These are phyloP conservation scores for Prenolepis imparis DNA, from an alignment of 2,888 invertebrate genomes.

Conservation along the genomic window DNA sequence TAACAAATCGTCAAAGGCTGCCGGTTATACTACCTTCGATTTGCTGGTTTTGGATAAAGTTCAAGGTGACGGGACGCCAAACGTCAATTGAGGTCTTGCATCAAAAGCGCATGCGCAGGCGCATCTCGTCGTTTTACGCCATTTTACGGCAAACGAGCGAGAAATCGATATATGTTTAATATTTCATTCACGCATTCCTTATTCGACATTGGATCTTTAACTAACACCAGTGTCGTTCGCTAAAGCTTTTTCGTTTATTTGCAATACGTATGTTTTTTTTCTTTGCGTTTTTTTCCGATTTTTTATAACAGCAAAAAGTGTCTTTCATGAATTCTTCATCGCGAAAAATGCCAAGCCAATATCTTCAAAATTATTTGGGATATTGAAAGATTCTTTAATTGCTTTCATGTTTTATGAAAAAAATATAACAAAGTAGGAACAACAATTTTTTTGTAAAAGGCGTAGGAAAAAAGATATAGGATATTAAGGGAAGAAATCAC, in stretches of 20 bases:
- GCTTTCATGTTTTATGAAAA: no score
- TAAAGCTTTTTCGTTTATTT: neutral
- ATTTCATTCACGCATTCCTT: slow-evolving; percentile 48
- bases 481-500: no score
- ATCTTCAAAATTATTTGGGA: neutral
- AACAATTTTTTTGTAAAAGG: no score
- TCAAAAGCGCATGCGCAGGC: slow-evolving; percentile 13
- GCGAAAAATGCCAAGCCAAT: neutral
- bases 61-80: slow-evolving; percentile 43
- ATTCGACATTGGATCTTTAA: neutral
- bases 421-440: no score
- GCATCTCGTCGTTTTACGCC: slow-evolving; percentile 14
- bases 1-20: neutral
- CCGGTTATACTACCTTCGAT: neutral
- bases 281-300: neutral
- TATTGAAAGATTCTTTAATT: no score
- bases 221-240: neutral
- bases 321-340: neutral
- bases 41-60: slow-evolving; percentile 28
- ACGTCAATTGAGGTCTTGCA: neutral
- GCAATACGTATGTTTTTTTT: no score
- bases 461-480: no score
- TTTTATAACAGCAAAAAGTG: neutral
- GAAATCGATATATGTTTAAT: slow-evolving; percentile 72
- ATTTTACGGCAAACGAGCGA: slow-evolving; percentile 57